phyloP scores from a whole-genome alignment of 2,797 vertebrate genomes.

The Eptatretus atami region DNA sequence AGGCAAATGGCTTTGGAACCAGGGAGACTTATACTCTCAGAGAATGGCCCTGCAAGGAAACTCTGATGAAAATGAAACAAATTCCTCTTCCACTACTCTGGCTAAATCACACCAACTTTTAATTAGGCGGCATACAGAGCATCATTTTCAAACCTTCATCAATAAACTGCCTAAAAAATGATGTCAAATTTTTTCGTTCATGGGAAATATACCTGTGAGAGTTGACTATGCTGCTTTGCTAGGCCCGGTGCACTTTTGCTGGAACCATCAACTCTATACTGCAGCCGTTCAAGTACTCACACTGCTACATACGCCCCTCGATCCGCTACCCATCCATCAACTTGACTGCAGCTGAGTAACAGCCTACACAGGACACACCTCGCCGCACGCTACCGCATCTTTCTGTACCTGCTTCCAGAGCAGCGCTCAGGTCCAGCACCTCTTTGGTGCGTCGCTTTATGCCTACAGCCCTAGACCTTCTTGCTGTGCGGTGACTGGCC shows the following conservation, averaged over 20 bases:
- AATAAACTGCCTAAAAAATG: too few relatives aligned
- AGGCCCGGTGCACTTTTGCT: constrained; percentile 29
- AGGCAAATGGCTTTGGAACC: too few relatives aligned
- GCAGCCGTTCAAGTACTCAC: constrained; percentile 29
- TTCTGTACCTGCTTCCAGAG: constrained; percentile 38
- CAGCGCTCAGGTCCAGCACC: constrained; percentile 25
- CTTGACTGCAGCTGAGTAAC: constrained; percentile 32
- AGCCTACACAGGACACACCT: constrained; percentile 22
- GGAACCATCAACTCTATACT: constrained; percentile 36
- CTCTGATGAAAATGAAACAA: too few relatives aligned
- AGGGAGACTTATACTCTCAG: too few relatives aligned
- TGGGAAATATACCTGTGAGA: too few relatives aligned
- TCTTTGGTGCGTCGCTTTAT: constrained; percentile 26
- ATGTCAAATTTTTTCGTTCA: too few relatives aligned
- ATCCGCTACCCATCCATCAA: constrained; percentile 32
- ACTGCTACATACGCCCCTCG: constrained; percentile 25
- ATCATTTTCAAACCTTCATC: too few relatives aligned
- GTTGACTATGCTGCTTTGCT: background rate
- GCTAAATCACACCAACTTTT: too few relatives aligned
- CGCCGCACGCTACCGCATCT: constrained; percentile 20
- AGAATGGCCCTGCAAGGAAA: too few relatives aligned
- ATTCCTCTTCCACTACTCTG: too few relatives aligned
- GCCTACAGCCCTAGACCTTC: constrained; percentile 21
- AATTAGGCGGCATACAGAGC: too few relatives aligned
- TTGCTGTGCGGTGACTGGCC: constrained; percentile 26